These are phyloP conservation scores for Megaptera novaeangliae DNA, from an alignment of 2,113 vertebrate species.

Conservation along the genomic window DNA sequence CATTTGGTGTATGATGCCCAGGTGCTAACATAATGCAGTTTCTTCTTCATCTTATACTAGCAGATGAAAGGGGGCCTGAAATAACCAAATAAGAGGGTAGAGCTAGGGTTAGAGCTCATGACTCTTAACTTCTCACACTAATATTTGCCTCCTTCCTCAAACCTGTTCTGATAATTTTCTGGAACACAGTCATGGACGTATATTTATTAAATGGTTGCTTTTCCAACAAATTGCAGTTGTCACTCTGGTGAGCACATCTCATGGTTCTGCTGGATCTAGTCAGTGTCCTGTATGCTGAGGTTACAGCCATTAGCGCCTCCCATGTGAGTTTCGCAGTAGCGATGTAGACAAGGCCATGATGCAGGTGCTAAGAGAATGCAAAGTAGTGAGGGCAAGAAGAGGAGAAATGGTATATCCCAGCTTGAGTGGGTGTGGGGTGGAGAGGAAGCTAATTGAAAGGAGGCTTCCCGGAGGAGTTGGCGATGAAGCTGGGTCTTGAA, in stretches of 20 bases:
- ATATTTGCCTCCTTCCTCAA: neutral
- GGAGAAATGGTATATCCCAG: neutral
- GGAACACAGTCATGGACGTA: neutral
- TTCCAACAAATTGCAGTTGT: neutral
- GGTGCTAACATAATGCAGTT: neutral
- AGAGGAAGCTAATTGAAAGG: neutral
- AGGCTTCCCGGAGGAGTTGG: neutral
- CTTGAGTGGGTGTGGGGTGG: neutral
- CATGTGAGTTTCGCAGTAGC: too few relatives aligned
- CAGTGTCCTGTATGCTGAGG: neutral
- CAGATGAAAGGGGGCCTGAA: neutral
- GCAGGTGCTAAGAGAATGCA: neutral
- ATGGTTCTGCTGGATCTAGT: neutral
- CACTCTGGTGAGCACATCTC: neutral
- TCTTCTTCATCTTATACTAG: neutral
- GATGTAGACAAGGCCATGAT: neutral
- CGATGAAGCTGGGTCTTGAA: neutral
- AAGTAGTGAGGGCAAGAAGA: neutral
- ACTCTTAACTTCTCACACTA: neutral
- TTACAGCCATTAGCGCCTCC: neutral
- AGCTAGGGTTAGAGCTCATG: neutral
- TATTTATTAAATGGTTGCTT: neutral
- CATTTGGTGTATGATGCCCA: neutral
- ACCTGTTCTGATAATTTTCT: neutral
- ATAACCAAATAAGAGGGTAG: neutral